Evolutionary conservation across 92 coral and sea anemone species (phyloP).

Genomic region (Porites cylindrica): DNA sequence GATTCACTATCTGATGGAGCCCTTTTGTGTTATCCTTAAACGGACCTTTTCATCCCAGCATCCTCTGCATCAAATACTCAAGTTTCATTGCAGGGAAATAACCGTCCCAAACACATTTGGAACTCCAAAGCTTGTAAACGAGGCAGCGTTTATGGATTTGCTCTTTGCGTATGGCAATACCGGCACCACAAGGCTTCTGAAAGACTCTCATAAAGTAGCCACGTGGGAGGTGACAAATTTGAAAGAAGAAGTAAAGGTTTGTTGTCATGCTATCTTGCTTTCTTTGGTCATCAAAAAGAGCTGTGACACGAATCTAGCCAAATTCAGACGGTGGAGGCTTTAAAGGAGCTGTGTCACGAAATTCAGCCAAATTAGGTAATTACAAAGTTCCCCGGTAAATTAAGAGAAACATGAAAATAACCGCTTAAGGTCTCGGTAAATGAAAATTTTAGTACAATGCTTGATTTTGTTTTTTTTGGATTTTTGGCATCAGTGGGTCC

Average conservation of each 20-base stretch:
- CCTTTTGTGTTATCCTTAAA: conserved; percentile 67
- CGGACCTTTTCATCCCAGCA: conserved; percentile 67
- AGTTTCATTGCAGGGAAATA: conserved; percentile 78
- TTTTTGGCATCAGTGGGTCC: no score
- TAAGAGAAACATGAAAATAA: no score
- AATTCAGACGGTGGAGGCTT: no score
- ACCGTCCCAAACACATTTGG: conserved; percentile 63
- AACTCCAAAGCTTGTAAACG: conserved; percentile 43
- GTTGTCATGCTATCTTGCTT: background rate
- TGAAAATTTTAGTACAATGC: no score
- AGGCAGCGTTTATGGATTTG: conserved; percentile 25
- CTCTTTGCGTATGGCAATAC: conserved; percentile 62
- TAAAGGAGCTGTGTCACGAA: no score
- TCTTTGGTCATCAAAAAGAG: no score
- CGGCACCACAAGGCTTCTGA: conserved; percentile 37
- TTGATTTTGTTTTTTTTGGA: no score
- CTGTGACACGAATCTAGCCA: no score
- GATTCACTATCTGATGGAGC: conserved; percentile 59
- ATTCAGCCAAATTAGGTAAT: no score
- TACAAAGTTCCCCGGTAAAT: no score
- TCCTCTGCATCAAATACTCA: conserved; percentile 68
- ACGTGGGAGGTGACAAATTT: conserved; percentile 64
- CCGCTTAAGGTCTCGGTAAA: no score
- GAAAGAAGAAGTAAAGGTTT: conserved; percentile 30
- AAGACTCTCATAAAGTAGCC: conserved; percentile 19